phyloP scores from a whole-genome alignment of 2,797 vertebrate species.

The Poliocrania exsul region DNA sequence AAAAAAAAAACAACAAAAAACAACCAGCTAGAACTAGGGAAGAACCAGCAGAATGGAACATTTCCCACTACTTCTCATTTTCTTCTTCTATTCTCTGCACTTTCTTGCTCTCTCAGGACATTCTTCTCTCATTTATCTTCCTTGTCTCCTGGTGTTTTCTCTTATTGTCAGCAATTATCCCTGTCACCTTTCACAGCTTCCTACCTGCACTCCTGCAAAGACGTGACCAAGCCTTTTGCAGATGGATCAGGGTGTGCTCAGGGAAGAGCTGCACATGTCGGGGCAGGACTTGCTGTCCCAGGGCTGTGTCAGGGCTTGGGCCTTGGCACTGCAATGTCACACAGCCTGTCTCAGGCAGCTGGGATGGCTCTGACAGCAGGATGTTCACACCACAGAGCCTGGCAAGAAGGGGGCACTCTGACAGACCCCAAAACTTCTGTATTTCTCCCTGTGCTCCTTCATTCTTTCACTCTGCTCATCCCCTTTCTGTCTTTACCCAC shows the following conservation, averaged over 20 bases:
- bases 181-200: background rate
- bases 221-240: fast-evolving
- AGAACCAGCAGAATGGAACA: background rate
- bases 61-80: background rate
- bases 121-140: constrained; percentile 13
- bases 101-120: background rate
- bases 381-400: background rate
- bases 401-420: background rate
- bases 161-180: background rate
- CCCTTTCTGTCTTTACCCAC: background rate
- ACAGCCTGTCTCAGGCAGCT: background rate
- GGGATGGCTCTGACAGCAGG: fast-evolving
- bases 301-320: no score
- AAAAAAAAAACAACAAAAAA: fast-evolving
- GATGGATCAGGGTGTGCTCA: background rate
- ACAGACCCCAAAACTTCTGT: background rate
- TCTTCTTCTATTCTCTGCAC: background rate
- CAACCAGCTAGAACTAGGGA: background rate
- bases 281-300: background rate
- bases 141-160: background rate
- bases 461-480: background rate
- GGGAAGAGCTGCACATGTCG: fast-evolving
- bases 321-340: background rate
- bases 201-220: background rate
- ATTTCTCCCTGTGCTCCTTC: background rate